A percentile compares a stretch with the other conserved stretches of the same genome.
phyloP scores from a whole-genome alignment of 2,113 vertebrate species.

The Oxyura jamaicensis region DNA sequence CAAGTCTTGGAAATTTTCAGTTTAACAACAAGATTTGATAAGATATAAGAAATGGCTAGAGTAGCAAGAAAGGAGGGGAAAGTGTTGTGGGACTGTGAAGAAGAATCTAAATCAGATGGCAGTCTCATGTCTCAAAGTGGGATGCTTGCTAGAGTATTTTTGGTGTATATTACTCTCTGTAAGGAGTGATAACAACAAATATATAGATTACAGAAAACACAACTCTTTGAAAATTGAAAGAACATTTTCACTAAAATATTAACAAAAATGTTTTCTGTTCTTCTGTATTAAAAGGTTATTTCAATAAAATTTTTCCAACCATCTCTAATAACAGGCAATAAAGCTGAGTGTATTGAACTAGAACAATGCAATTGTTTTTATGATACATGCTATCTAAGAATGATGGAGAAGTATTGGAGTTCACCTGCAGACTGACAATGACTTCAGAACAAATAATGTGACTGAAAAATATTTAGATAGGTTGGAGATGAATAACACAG shows the following conservation, averaged over 20 bases:
- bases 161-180: neutral
- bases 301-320: constrained; percentile 3
- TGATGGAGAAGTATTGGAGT: neutral
- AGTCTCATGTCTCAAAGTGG: neutral
- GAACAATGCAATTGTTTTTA: neutral
- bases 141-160: neutral
- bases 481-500: neutral
- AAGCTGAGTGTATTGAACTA: neutral
- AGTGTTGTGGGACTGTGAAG: neutral
- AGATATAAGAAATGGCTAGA: neutral
- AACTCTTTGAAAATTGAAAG: neutral
- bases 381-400: neutral
- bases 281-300: constrained; percentile 22
- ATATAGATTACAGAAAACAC: neutral
- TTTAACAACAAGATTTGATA: neutral
- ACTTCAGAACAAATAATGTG: neutral
- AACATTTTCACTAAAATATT: neutral
- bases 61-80: neutral
- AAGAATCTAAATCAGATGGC: neutral
- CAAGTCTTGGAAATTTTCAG: neutral
- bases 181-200: neutral
- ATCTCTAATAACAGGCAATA: neutral
- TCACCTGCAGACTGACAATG: neutral
- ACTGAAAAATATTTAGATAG: neutral
- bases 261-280: neutral